A percentile compares a stretch with the other conserved stretches of the same genome.
Conservation (phyloP, 2,797 vertebrate species). For the Acanthurus lineatus region DNA sequence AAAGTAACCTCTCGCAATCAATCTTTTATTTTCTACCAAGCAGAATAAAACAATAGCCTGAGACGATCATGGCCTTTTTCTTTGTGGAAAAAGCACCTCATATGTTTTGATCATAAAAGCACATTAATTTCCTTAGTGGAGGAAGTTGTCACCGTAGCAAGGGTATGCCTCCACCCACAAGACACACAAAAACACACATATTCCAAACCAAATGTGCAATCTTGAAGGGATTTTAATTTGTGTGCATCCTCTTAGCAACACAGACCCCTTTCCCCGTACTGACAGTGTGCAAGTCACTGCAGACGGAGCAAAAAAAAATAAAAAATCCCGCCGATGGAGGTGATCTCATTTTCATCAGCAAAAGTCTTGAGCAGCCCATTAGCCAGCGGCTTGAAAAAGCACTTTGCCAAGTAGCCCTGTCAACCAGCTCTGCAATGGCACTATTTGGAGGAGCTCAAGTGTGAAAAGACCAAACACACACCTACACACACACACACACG, state of each 20-base stretch:
- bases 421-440: slow-evolving; percentile 27
- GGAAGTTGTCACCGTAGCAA: background rate
- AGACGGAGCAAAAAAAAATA: background rate
- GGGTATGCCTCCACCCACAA: background rate
- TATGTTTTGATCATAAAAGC: slow-evolving; percentile 7
- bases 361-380: slow-evolving; percentile 64
- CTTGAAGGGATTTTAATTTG: background rate
- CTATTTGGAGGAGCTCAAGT: slow-evolving; percentile 54
- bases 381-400: slow-evolving; percentile 62
- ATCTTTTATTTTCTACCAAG: background rate
- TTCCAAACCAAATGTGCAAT: background rate
- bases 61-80: background rate
- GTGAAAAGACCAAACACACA: slow-evolving; percentile 58
- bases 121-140: background rate
- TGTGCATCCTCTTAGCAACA: slow-evolving; percentile 9
- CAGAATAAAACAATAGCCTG: background rate
- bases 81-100: background rate
- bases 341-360: slow-evolving; percentile 65
- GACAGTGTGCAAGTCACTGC: slow-evolving; percentile 16
- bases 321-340: slow-evolving; percentile 29
- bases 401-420: slow-evolving; percentile 63
- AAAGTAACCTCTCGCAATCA: background rate
- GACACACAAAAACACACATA: background rate
- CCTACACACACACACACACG: background rate
- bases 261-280: background rate